Evolutionary conservation across 2,113 vertebrate species (phyloP), one percentile per base, ranked within the genome.

Genomic region (Gallinago jamesoni): DNA sequence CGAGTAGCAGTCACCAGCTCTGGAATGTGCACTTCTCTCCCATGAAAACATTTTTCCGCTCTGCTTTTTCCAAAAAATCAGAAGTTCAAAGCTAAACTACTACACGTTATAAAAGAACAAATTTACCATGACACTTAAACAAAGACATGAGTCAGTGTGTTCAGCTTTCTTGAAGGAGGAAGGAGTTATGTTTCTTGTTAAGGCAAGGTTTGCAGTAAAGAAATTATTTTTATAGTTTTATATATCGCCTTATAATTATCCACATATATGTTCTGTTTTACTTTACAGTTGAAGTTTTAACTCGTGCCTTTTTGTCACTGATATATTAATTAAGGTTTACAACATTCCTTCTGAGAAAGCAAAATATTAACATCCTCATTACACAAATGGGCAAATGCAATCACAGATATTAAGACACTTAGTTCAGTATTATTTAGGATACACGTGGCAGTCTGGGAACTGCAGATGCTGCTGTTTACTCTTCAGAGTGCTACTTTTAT

Each of bases 31-130:
- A 63, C n/a, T 96, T 89, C 87, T 97, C 95, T 98, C 96, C 95
- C 59, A 96, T 97, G 91, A 97, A 98, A 98, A 98, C 19, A 63
- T 97, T 98, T 98, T 98, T 98, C 98, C 96, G 27, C 94, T 95
- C 81, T 95, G 95, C 79, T 93, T 93, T 97, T 97, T 98, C 97
- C 97, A 98, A 98, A 98, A 98, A 97, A 97, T 77, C 84, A 62
- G 19, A 96, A 98, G 97, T 98, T 98, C 98, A 98, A 98, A 98
- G 98, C 97, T 97, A 84, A 95, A 97, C 91, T 97, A 97, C 94
- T 96, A 93, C 95, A 96, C 77, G 85, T 98, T 97, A 97, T 97
- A 97, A 96, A 95, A 97, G 91, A 97, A 96, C 97, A 97, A 98
- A 98, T 94, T 97, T 97, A 96, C 97, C 97, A 97, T 96, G 96